Evolutionary conservation across 2,888 invertebrate genomes (phyloP).

Genomic region (Byasa hedistus): DNA sequence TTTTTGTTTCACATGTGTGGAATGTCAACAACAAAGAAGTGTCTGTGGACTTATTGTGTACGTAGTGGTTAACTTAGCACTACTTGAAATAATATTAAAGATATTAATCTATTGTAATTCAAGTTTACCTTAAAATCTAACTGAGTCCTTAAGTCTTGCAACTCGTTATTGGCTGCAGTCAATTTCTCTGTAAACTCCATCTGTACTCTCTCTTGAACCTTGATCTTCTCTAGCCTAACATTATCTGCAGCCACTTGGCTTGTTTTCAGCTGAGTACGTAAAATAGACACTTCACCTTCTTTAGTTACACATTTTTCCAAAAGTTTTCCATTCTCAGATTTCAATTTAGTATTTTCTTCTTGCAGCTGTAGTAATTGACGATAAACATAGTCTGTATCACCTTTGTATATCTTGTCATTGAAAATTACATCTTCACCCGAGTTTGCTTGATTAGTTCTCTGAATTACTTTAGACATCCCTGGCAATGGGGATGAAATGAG

Average conservation of each 20-base stretch:
- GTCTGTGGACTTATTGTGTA: too few relatives aligned
- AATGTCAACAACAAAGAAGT: too few relatives aligned
- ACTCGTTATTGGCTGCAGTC: slow-evolving; percentile 57
- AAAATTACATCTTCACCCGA: slow-evolving; percentile 54
- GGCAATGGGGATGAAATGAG: slow-evolving; percentile 67
- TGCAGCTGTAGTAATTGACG: slow-evolving; percentile 58
- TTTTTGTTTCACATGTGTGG: too few relatives aligned
- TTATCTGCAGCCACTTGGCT: slow-evolving; percentile 66
- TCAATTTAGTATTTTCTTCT: slow-evolving; percentile 67
- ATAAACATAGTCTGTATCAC: slow-evolving; percentile 56
- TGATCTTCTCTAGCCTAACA: slow-evolving; percentile 66
- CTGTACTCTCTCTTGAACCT: slow-evolving; percentile 68
- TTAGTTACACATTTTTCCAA: slow-evolving; percentile 76
- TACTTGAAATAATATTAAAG: too few relatives aligned
- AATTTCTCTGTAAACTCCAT: slow-evolving; percentile 77
- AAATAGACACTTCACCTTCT: slow-evolving; percentile 79
- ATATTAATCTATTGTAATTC: too few relatives aligned
- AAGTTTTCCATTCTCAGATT: slow-evolving; percentile 68
- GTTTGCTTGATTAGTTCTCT: slow-evolving; percentile 42
- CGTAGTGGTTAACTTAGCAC: too few relatives aligned
- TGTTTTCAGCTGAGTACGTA: slow-evolving; percentile 76
- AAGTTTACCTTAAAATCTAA: slow-evolving; percentile 78
- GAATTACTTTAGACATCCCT: slow-evolving; percentile 55
- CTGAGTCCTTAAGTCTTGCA: slow-evolving; percentile 71
- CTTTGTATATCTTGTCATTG: slow-evolving; percentile 58